Conservation (phyloP, 2,113 vertebrate genomes). For the Brevimyrus niger region DNA sequence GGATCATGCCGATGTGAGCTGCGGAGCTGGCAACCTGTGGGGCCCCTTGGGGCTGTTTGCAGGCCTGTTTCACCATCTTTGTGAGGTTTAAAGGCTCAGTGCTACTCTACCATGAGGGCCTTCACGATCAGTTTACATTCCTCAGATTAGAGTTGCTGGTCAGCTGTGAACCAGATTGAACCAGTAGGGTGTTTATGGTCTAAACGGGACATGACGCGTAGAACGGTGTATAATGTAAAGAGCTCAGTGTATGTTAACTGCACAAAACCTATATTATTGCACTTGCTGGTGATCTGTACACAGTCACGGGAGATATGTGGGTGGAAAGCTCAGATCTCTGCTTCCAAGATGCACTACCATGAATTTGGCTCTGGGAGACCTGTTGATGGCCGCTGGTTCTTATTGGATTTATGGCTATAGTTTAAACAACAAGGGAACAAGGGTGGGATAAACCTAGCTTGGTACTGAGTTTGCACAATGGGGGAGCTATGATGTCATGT, state of each 20-base stretch:
- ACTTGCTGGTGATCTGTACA: background rate
- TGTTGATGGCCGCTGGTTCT: background rate
- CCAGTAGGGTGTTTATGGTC: background rate
- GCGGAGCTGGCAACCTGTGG: background rate
- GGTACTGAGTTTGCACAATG: background rate
- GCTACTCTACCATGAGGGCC: background rate
- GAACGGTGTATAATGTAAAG: background rate
- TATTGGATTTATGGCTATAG: background rate
- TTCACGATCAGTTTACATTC: slow-evolving; percentile 1
- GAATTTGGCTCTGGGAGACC: background rate
- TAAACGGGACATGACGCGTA: background rate
- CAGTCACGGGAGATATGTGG: background rate
- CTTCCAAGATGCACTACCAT: background rate
- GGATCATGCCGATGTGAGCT: background rate
- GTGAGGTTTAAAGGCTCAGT: background rate
- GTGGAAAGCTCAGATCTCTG: background rate
- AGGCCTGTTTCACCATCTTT: background rate
- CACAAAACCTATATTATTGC: background rate
- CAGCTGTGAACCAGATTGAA: background rate
- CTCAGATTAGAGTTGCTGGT: background rate
- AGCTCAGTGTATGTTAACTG: background rate
- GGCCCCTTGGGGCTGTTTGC: background rate
- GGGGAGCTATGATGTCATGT: background rate
- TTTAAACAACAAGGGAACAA: background rate
- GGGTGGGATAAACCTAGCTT: background rate